Evolutionary conservation across 2,797 vertebrate species (phyloP).

Genomic region (Scolopax bukidnonensis): DNA sequence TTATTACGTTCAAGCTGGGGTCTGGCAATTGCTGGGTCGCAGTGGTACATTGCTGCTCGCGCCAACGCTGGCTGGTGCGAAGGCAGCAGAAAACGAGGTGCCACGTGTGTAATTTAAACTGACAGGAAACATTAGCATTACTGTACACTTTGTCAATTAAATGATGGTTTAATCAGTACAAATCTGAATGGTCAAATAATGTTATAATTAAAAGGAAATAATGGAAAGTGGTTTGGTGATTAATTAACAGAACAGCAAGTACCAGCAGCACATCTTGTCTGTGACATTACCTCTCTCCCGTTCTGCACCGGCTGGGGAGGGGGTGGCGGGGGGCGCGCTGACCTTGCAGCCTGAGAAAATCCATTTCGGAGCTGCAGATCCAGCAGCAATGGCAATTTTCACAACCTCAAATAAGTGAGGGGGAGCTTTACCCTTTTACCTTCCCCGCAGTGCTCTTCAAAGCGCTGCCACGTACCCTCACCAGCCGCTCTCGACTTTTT

Average conservation of each 20-base stretch:
- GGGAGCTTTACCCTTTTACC: conserved; percentile 40
- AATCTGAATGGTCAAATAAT: conserved; percentile 81
- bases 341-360: conserved; percentile 60
- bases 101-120: conserved; percentile 72
- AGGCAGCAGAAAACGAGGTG: conserved; percentile 7
- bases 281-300: conserved; percentile 2
- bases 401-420: conserved; percentile 47
- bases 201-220: conserved; percentile 80
- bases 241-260: conserved; percentile 65
- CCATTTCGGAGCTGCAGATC: conserved; percentile 23
- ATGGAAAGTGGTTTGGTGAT: conserved; percentile 68
- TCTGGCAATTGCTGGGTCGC: not conserved
- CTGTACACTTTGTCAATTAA: conserved; percentile 77
- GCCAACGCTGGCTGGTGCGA: not conserved
- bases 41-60: not conserved
- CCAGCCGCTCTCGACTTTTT: not conserved
- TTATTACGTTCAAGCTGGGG: not conserved
- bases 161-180: conserved; percentile 78
- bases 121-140: conserved; percentile 76
- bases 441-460: conserved; percentile 49
- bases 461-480: not conserved
- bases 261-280: conserved; percentile 58
- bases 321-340: conserved; percentile 43
- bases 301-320: conserved; percentile 12
- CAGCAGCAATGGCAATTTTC: conserved; percentile 59